Base-by-base conservation (phyloP, 1,140 invertebrate species). In the Drosophila nigrodunni region DNA sequence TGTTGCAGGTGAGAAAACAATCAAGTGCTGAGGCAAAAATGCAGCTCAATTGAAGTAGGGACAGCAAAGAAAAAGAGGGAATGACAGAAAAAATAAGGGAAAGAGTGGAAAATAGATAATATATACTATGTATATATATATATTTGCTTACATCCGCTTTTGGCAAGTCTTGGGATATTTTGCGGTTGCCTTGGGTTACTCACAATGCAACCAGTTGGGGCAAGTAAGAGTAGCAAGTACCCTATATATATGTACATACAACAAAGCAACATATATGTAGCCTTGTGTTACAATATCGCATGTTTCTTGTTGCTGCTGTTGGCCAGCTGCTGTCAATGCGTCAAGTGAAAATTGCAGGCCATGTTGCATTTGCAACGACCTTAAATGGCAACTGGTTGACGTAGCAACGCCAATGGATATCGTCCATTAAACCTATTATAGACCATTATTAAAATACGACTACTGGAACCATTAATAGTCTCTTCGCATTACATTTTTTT, bases 331-430 rank as follows among this genome's bases (percentile, higher is more conserved):
- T 87, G 83, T 87, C 83, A 88, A 80, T 87, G 80, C 66, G 41
- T 74, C 82, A 78, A 78, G 83, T 88, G 83, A 82, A 87, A 87
- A 88, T 88, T 87, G 73, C 83, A 58, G 68, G 68, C 76, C 82
- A 86, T 65, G 82, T 86, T 70, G 64, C 47, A 54, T 59, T 54
- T 65, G 41, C 77, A 50, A 74, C 70, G 61, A 69, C 82, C 82
- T 83, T 87, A 87, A 88, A 88, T 69, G 80, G 80, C 80, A 59
- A 87, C 73, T 72, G 59, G 74, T 70, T 74, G 72, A 74, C 73
- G 74, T 34, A 18, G 72, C 72, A 80, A 82, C 85, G 85, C 83
- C 83, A 74, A 69, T 83, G 80, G 85, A 59, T 65, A 71, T 65
- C 39, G 43, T 55, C 75, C 64, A 86, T 81, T 72, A 74, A 66